Percentiles rank a stretch among this genome's conserved stretches.
Evolutionary conservation across 2,888 invertebrate species (phyloP).

Genomic region (Andrena chrysosceles): DNA sequence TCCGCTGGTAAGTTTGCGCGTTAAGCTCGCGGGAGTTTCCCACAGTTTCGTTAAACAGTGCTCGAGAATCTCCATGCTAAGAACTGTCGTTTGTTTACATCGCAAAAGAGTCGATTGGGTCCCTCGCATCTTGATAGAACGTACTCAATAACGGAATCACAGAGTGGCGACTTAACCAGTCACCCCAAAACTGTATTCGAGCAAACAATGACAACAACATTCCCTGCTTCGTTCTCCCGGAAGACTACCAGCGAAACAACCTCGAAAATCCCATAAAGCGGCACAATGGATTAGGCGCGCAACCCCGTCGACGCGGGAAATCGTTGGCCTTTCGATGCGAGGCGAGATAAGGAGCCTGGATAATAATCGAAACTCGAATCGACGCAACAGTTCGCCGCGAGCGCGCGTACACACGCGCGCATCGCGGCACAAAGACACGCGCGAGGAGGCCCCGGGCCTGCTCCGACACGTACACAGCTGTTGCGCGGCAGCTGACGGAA

Average conservation of each 20-base stretch:
- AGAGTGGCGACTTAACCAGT: slow-evolving; percentile 24
- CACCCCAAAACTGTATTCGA: background rate
- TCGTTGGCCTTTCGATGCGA: slow-evolving; percentile 47
- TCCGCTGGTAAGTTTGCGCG: background rate
- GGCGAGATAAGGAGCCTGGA: slow-evolving; percentile 59
- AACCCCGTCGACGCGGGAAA: slow-evolving; percentile 46
- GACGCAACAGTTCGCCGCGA: slow-evolving; percentile 56
- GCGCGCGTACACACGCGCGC: background rate
- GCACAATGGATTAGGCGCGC: slow-evolving; percentile 24
- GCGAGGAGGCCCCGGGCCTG: slow-evolving; percentile 46
- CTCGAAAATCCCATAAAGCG: slow-evolving; percentile 58
- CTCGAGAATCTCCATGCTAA: background rate
- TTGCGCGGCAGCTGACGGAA: slow-evolving; percentile 83
- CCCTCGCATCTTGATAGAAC: background rate
- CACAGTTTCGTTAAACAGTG: background rate
- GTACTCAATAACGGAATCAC: background rate
- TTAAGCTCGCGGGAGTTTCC: background rate
- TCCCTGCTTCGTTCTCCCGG: background rate
- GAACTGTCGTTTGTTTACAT: background rate
- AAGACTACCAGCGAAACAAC: slow-evolving; percentile 26
- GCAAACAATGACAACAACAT: background rate
- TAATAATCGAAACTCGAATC: slow-evolving; percentile 55
- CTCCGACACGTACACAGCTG: slow-evolving; percentile 78
- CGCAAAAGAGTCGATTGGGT: background rate
- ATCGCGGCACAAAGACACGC: background rate